These are phyloP conservation scores for Cerastis rubricosa DNA, from an alignment of 2,888 invertebrate genomes.

Conservation along the genomic window DNA sequence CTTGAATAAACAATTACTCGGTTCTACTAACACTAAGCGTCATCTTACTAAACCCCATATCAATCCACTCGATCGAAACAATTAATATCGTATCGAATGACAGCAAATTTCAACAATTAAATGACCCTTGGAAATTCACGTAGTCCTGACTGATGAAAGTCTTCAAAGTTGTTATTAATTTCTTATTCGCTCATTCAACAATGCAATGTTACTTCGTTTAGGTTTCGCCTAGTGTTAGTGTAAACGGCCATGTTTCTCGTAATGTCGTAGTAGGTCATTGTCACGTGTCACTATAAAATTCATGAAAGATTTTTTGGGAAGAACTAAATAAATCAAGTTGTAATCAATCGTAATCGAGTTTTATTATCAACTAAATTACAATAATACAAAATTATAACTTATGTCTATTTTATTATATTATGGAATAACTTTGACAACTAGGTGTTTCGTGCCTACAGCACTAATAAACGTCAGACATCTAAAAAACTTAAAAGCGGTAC, in stretches of 20 bases:
- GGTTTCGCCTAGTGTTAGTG: neutral
- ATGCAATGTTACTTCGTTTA: neutral
- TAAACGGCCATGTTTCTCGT: constrained; percentile 12
- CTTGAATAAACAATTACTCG: neutral
- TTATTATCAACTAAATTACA: constrained; percentile 47
- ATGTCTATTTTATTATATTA: constrained; percentile 29
- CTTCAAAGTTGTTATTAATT: neutral
- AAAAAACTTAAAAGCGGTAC: neutral
- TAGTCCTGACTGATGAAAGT: neutral
- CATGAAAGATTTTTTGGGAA: constrained; percentile 46
- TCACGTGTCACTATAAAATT: constrained; percentile 21
- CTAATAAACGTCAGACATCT: constrained; percentile 6
- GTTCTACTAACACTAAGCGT: neutral
- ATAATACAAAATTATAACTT: constrained; percentile 53
- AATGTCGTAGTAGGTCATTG: constrained; percentile 34
- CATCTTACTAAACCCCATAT: neutral
- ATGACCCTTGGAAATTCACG: neutral
- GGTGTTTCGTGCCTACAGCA: constrained; percentile 15
- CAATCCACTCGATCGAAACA: neutral
- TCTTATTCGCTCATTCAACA: neutral
- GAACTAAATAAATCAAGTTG: constrained; percentile 59
- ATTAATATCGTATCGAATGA: neutral
- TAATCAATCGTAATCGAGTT: constrained; percentile 52
- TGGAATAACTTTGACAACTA: constrained; percentile 41
- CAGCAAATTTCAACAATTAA: neutral